Conservation (phyloP, 2,113 vertebrate genomes). For the Caretta caretta region DNA sequence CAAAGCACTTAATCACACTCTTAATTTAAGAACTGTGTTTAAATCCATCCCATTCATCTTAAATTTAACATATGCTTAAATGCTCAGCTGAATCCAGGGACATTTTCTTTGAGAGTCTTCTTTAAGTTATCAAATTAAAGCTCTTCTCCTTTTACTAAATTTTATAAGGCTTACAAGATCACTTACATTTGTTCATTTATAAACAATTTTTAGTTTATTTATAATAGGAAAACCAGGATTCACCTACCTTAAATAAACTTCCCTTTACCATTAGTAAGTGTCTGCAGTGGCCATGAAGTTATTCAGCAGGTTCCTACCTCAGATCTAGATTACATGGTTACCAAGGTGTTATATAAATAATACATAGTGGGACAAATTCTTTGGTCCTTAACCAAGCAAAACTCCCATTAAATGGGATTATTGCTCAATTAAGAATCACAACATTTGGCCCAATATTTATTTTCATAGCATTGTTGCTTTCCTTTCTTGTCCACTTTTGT, state of each 20-base stretch:
- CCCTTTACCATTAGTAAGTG: not conserved
- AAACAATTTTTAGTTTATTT: not conserved
- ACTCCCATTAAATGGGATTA: not conserved
- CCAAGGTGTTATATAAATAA: not conserved
- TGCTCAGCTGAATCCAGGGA: not conserved
- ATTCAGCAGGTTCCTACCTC: not conserved
- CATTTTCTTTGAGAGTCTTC: not conserved
- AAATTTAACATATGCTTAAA: not conserved
- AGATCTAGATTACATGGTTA: not conserved
- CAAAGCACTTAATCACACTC: not conserved
- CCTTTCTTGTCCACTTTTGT: accelerated
- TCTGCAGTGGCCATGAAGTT: not conserved
- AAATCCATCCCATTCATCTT: not conserved
- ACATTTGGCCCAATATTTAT: not conserved
- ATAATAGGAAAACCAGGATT: not conserved
- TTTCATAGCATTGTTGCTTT: not conserved
- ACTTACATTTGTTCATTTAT: not conserved
- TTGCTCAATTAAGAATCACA: not conserved
- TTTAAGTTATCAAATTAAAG: not conserved
- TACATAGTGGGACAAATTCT: not conserved
- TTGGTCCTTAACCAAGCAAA: not conserved
- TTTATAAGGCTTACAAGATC: not conserved
- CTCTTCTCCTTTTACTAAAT: not conserved
- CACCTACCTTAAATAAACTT: not conserved
- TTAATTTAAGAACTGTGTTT: not conserved